Base-by-base conservation (phyloP, 2,888 invertebrate genomes). In the Xestoiulus laeticollis region DNA sequence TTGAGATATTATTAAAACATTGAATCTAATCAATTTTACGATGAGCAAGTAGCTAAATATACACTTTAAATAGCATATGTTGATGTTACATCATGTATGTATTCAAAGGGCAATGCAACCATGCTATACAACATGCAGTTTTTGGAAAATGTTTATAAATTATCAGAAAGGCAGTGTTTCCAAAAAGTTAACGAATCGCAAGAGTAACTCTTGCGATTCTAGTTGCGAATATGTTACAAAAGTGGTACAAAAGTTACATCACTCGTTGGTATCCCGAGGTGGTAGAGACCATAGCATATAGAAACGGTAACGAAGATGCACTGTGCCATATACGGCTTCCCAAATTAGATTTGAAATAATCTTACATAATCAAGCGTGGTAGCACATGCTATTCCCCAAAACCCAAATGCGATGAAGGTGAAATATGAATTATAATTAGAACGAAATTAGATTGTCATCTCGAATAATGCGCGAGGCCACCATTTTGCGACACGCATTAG, bases 351-450 rank as follows among this genome's bases (percentile, higher is more conserved):
- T 68, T 6, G n/a, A 68, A 68, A 68, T 68, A 68, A 68, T 68
- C 68, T 68, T 68, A 22, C 68, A 26, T 68, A 26, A 68, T 68
- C 68, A 68, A 68, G 68, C 68, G 68, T 4, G 68, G 68, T 68
- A 68, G 68, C 68, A 68, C 26, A 26, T 68, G 68, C 68, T 68
- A 68, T 68, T 68, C 68, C 68, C 68, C 68, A 68, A 68, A 68
- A 68, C 68, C 68, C 68, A 22, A 68, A 68, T 68, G 68, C 68
- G 68, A 68, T 68, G 68, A 68, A 68, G 68, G 68, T 68, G 68
- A 68, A 68, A 68, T 68, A 68, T 68, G 68, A 68, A 68, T 68
- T 68, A 68, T 68, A 68, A 68, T 68, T 68, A 68, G 26, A 68
- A 26, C 68, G 68, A 68, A 68, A 68, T 68, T 68, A 68, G 68